phyloP scores from a whole-genome alignment of 2,113 vertebrate genomes.

The Pionites leucogaster region DNA sequence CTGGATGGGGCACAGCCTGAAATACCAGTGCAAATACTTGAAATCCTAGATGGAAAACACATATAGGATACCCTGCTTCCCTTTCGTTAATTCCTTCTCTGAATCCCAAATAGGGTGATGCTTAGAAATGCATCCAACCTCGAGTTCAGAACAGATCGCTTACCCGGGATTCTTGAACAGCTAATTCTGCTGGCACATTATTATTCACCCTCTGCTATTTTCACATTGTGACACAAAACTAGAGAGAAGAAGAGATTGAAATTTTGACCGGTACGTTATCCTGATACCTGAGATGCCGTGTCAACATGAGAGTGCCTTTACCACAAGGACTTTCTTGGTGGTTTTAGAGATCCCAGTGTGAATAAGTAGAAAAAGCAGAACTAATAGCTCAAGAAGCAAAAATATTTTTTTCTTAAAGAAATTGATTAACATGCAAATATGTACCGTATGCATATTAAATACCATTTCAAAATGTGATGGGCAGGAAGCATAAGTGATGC shows the following conservation, averaged over 20 bases:
- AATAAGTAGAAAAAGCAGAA: constrained; percentile 33
- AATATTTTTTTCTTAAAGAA: constrained; percentile 59
- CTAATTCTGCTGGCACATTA: constrained; percentile 31
- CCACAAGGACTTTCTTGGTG: constrained; percentile 58
- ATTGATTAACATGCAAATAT: constrained; percentile 66
- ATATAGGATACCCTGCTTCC: not conserved
- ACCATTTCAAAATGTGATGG: constrained; percentile 68
- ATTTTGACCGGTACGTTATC: constrained; percentile 45
- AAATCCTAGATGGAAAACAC: not conserved
- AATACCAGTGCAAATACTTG: not conserved
- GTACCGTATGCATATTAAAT: constrained; percentile 67
- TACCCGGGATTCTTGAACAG: constrained; percentile 36
- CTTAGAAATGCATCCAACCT: constrained; percentile 13
- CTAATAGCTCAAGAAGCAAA: constrained; percentile 42
- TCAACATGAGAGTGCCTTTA: constrained; percentile 47
- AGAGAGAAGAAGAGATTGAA: constrained; percentile 52
- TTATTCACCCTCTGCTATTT: constrained; percentile 48
- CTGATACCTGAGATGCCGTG: constrained; percentile 23
- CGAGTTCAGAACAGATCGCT: not conserved
- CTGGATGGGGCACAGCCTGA: not conserved
- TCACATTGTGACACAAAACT: constrained; percentile 54
- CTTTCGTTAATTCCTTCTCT: not conserved
- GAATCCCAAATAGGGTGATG: not conserved
- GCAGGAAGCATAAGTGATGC: constrained; percentile 77
- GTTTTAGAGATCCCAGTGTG: constrained; percentile 65